Percentiles rank a stretch among this genome's conserved stretches.
phyloP scores from a whole-genome alignment of 2,888 invertebrate species.

The Chrysotoxum bicinctum region DNA sequence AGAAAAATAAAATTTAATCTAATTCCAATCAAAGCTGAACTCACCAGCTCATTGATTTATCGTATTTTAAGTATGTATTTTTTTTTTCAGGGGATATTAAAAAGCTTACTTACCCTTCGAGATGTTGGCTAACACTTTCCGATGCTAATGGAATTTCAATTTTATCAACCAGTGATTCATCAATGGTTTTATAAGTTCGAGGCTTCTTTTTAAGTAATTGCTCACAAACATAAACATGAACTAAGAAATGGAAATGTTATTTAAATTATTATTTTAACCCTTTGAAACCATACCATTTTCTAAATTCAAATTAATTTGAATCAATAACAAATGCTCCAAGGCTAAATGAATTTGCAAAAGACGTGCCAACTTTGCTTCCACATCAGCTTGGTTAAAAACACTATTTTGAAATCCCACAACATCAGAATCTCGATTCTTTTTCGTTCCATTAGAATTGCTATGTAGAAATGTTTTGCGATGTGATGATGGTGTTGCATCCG shows the following conservation, averaged over 20 bases:
- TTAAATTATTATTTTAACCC: not conserved
- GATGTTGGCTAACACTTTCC: constrained; percentile 77
- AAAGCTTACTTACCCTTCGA: constrained; percentile 75
- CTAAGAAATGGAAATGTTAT: constrained; percentile 66
- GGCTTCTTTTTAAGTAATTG: constrained; percentile 77
- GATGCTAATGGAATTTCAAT: constrained; percentile 78
- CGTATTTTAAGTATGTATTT: no score
- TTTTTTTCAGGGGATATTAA: no score
- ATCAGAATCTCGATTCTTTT: constrained; percentile 73
- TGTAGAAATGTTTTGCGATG: constrained; percentile 79
- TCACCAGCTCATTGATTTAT: no score
- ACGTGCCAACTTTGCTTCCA: constrained; percentile 76
- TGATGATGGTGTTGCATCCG: constrained; percentile 71
- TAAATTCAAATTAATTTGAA: constrained; percentile 79
- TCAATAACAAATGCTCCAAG: constrained; percentile 79
- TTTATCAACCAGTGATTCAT: constrained; percentile 77
- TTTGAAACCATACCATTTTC: constrained; percentile 76
- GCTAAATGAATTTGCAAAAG: constrained; percentile 79
- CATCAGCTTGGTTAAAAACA: constrained; percentile 77
- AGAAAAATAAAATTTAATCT: no score
- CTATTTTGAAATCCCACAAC: constrained; percentile 79
- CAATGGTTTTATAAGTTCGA: constrained; percentile 75
- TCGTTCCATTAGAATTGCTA: constrained; percentile 73
- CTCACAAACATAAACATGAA: constrained; percentile 77
- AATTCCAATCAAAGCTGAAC: no score